These are phyloP conservation scores for Meliscaeva auricollis DNA, from an alignment of 2,888 invertebrate genomes.

Conservation along the genomic window DNA sequence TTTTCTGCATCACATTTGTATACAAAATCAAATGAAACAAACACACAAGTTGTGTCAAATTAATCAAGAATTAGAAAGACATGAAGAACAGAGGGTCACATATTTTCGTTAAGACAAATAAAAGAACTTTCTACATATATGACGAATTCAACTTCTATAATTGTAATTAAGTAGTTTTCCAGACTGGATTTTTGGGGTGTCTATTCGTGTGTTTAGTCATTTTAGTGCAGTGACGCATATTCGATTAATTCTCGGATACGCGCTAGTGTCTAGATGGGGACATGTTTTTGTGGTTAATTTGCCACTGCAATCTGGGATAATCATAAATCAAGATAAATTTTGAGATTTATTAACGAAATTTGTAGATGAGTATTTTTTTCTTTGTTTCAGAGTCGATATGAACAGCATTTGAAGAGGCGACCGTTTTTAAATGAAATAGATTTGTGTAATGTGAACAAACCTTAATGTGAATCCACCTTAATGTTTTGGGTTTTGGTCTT, in stretches of 20 bases:
- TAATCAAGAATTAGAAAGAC: conserved; percentile 69
- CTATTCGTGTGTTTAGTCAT: background rate
- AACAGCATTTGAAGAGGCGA: too few relatives aligned
- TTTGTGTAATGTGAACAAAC: too few relatives aligned
- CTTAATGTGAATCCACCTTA: too few relatives aligned
- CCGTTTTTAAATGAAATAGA: too few relatives aligned
- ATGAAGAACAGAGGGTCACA: background rate
- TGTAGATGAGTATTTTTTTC: too few relatives aligned
- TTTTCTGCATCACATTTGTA: conserved; percentile 56
- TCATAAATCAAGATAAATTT: conserved; percentile 61
- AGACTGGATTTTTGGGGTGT: background rate
- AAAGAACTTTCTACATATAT: background rate
- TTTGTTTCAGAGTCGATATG: too few relatives aligned
- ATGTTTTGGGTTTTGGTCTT: too few relatives aligned
- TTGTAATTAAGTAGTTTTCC: conserved; percentile 55
- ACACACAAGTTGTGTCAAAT: conserved; percentile 70
- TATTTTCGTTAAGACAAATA: background rate
- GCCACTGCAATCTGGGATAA: conserved; percentile 36
- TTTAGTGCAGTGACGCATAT: conserved; percentile 43
- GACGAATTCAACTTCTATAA: background rate
- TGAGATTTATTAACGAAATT: background rate
- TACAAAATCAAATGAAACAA: conserved; percentile 29
- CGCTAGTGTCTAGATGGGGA: conserved; percentile 48
- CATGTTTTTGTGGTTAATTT: conserved; percentile 57
- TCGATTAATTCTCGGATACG: conserved; percentile 72